Percentiles rank a stretch among this genome's conserved stretches.
phyloP scores from a whole-genome alignment of 2,888 invertebrate species.

The Ernsta delagoae region DNA sequence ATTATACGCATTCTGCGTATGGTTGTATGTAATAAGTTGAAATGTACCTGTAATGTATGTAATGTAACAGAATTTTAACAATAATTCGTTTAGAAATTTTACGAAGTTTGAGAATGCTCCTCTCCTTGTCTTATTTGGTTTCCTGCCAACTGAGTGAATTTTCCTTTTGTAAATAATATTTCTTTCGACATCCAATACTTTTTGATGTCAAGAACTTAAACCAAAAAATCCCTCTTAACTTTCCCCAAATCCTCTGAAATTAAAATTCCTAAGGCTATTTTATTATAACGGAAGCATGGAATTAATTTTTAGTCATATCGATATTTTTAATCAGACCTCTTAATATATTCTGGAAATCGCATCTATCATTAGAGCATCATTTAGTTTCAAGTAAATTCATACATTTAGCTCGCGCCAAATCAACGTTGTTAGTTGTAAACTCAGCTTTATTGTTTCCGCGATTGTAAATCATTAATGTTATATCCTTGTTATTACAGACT shows the following conservation, averaged over 20 bases:
- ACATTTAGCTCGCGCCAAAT: slow-evolving; percentile 27
- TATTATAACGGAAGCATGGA: background rate
- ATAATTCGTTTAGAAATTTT: background rate
- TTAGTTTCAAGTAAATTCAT: slow-evolving; percentile 24
- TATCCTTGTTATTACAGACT: slow-evolving; percentile 50
- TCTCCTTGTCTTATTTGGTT: too few relatives aligned
- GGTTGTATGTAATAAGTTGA: too few relatives aligned
- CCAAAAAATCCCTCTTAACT: too few relatives aligned
- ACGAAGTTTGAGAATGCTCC: background rate
- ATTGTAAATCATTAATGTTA: slow-evolving; percentile 62
- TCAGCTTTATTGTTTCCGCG: slow-evolving; percentile 52
- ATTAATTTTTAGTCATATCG: background rate
- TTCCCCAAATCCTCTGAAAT: too few relatives aligned
- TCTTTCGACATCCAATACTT: background rate
- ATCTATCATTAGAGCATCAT: slow-evolving; percentile 46
- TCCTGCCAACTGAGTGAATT: background rate
- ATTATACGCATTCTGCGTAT: background rate
- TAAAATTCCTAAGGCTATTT: background rate
- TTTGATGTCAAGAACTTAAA: background rate
- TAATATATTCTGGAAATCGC: slow-evolving; percentile 21
- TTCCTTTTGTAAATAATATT: background rate
- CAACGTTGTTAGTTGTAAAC: slow-evolving; percentile 44
- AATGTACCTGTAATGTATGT: too few relatives aligned
- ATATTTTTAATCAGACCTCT: background rate
- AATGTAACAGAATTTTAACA: too few relatives aligned